phyloP scores from a whole-genome alignment of 1,140 invertebrate genomes.

The Drosophila subobscura region DNA sequence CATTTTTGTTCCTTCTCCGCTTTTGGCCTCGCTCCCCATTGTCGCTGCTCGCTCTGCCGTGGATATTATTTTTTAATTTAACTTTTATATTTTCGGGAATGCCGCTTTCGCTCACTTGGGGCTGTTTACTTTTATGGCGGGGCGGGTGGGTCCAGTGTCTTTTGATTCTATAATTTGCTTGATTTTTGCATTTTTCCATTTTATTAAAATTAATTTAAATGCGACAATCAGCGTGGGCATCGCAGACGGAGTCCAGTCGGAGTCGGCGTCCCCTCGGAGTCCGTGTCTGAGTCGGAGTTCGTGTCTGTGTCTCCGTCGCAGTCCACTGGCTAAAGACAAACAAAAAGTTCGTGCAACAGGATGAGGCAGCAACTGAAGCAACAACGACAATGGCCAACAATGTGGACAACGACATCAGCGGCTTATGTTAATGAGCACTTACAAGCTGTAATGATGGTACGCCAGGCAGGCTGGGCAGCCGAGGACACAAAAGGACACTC shows the following conservation, averaged over 20 bases:
- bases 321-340: conserved; percentile 16
- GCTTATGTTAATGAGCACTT: conserved; percentile 81
- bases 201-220: conserved; percentile 80
- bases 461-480: not conserved
- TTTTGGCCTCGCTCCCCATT: conserved; percentile 31
- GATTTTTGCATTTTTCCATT: conserved; percentile 53
- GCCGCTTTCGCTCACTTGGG: not conserved
- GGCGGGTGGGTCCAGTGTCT: conserved; percentile 31
- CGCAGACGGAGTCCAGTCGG: not conserved
- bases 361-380: not conserved
- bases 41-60: conserved; percentile 41
- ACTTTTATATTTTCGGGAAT: conserved; percentile 64
- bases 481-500: conserved; percentile 6
- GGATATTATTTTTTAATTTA: conserved; percentile 81
- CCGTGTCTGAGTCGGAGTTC: conserved; percentile 5
- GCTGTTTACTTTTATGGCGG: conserved; percentile 65
- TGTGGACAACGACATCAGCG: conserved; percentile 55
- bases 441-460: conserved; percentile 68
- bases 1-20: conserved; percentile 48
- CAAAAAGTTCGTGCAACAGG: conserved; percentile 8
- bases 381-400: conserved; percentile 35
- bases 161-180: conserved; percentile 66
- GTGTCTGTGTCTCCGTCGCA: conserved; percentile 1
- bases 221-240: conserved; percentile 48
- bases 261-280: conserved; percentile 3